Conservation (phyloP, 2,797 vertebrate species). For the Bradypus variegatus region DNA sequence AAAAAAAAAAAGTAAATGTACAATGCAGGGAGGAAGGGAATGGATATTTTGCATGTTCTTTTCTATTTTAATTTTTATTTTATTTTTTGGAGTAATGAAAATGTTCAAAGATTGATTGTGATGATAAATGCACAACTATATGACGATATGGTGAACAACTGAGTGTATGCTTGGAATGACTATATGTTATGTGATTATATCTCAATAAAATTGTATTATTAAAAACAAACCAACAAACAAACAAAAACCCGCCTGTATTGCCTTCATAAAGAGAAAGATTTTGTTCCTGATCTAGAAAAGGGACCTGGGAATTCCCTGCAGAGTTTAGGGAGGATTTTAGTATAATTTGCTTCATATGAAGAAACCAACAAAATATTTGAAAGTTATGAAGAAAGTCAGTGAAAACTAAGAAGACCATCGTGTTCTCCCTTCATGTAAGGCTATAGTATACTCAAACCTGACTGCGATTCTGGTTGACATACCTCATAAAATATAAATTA, state of each 20-base stretch:
- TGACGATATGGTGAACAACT: too few relatives aligned
- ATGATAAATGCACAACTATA: too few relatives aligned
- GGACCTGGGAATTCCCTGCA: not conserved
- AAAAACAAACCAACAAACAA: too few relatives aligned
- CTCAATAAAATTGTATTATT: too few relatives aligned
- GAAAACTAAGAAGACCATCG: slow-evolving; percentile 6
- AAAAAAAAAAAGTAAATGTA: too few relatives aligned
- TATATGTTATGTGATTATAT: too few relatives aligned
- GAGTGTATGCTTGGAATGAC: too few relatives aligned
- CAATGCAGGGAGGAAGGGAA: too few relatives aligned
- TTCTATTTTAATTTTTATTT: too few relatives aligned
- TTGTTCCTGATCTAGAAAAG: not conserved
- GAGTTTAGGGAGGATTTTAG: not conserved
- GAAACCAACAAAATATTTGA: slow-evolving; percentile 22
- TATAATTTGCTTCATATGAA: not conserved
- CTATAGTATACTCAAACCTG: not conserved
- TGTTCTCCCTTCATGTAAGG: not conserved
- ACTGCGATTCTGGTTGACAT: not conserved
- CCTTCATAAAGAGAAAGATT: slow-evolving; percentile 8
- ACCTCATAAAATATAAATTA: not conserved
- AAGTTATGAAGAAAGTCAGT: not conserved
- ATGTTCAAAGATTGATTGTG: too few relatives aligned
- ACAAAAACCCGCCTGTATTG: not conserved
- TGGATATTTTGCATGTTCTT: too few relatives aligned
- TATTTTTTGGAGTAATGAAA: too few relatives aligned